Conservation (phyloP, 2,888 invertebrate species). For the Acrocera orbiculus region DNA sequence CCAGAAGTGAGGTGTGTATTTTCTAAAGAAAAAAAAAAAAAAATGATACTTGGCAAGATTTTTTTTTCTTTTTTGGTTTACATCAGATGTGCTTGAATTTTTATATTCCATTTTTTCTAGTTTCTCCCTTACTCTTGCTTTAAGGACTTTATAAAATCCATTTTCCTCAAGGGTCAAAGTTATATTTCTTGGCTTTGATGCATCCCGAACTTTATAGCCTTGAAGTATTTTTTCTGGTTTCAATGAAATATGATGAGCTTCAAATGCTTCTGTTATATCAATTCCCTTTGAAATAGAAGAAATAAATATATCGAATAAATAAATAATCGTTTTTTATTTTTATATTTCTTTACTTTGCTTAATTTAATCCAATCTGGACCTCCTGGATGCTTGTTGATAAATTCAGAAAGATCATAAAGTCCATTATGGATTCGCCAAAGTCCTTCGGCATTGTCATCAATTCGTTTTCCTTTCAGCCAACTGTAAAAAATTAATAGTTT, state of each 20-base stretch:
- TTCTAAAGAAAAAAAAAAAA: conserved; percentile 15
- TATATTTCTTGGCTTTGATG: conserved; percentile 43
- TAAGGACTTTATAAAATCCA: conserved; percentile 57
- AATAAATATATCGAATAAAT: neutral
- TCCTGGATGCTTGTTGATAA: conserved; percentile 68
- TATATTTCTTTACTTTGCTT: conserved; percentile 37
- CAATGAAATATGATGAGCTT: conserved; percentile 48
- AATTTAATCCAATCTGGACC: conserved; percentile 57
- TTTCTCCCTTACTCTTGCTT: conserved; percentile 37
- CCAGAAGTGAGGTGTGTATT: conserved; percentile 28
- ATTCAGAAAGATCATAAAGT: conserved; percentile 70
- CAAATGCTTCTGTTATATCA: conserved; percentile 66
- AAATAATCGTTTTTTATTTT: neutral
- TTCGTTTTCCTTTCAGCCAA: conserved; percentile 47
- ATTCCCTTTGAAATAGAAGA: conserved; percentile 36
- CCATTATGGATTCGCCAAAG: conserved; percentile 59
- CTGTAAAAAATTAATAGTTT: conserved; percentile 18
- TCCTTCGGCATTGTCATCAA: conserved; percentile 56
- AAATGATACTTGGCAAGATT: neutral
- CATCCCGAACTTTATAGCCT: conserved; percentile 48
- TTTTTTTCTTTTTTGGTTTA: conserved; percentile 10
- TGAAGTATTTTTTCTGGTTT: conserved; percentile 39
- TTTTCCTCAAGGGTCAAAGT: conserved; percentile 55
- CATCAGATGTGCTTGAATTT: conserved; percentile 22
- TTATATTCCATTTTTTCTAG: conserved; percentile 36